Evolutionary conservation across 2,888 invertebrate species (phyloP).

Genomic region (Charanyca ferruginea): DNA sequence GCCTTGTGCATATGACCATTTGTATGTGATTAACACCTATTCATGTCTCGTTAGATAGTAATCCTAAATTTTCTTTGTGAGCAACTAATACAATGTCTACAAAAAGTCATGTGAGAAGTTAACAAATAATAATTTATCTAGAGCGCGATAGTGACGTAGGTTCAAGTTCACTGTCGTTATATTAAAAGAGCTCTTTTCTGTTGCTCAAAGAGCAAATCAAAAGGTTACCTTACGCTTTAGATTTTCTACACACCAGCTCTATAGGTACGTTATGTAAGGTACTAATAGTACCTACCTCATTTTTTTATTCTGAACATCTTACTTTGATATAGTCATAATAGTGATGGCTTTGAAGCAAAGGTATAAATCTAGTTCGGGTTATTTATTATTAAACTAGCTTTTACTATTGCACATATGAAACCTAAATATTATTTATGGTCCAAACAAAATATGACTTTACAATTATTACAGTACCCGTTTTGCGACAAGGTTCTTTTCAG

Average conservation of each 20-base stretch:
- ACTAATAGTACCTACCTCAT: neutral
- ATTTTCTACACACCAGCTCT: neutral
- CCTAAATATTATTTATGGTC: too few relatives aligned
- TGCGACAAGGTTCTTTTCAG: too few relatives aligned
- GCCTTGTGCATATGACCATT: slow-evolving; percentile 2
- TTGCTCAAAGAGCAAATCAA: neutral
- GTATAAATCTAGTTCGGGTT: too few relatives aligned
- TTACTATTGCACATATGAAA: too few relatives aligned
- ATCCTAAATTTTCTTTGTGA: slow-evolving; percentile 15
- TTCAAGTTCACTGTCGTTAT: slow-evolving; percentile 20
- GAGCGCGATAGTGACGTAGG: slow-evolving; percentile 21
- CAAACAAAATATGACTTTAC: too few relatives aligned
- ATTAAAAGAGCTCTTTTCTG: neutral
- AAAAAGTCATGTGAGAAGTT: slow-evolving; percentile 47
- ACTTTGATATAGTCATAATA: too few relatives aligned
- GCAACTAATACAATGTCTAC: slow-evolving; percentile 13
- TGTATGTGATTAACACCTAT: slow-evolving; percentile 7
- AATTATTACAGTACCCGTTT: too few relatives aligned
- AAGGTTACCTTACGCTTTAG: neutral
- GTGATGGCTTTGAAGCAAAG: too few relatives aligned
- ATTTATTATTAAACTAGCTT: too few relatives aligned
- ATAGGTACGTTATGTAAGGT: neutral
- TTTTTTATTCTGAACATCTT: neutral
- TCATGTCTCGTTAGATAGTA: slow-evolving; percentile 28
- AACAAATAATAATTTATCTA: slow-evolving; percentile 33